phyloP scores from a whole-genome alignment of 2,113 vertebrate species.

The Nothoprocta perdicaria region DNA sequence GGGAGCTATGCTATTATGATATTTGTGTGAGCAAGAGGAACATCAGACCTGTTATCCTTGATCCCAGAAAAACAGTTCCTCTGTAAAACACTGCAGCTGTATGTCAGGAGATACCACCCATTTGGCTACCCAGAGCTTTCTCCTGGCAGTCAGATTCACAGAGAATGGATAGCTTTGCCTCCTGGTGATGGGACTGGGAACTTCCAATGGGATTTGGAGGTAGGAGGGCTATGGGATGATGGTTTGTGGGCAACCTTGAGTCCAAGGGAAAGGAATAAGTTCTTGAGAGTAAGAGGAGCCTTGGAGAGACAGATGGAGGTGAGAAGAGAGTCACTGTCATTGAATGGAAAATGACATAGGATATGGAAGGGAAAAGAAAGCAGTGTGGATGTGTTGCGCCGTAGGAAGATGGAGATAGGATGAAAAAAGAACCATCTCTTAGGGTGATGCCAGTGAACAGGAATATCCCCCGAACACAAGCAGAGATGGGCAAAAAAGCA shows the following conservation, averaged over 20 bases:
- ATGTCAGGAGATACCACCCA: background rate
- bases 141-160: background rate
- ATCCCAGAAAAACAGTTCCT: background rate
- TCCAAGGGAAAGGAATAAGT: background rate
- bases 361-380: background rate
- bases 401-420: background rate
- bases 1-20: background rate
- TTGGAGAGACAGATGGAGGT: background rate
- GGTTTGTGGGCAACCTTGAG: accelerated
- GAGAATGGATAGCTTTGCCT: background rate
- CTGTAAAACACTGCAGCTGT: accelerated
- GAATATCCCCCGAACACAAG: background rate
- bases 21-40: background rate
- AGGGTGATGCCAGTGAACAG: background rate
- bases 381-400: background rate
- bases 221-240: background rate
- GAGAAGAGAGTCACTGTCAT: background rate
- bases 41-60: background rate
- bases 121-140: background rate
- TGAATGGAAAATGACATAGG: accelerated
- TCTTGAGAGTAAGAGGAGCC: background rate
- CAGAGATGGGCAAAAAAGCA: background rate
- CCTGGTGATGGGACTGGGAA: background rate
- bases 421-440: background rate
- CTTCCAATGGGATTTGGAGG: background rate